Evolutionary conservation across 2,797 vertebrate genomes (phyloP).

Genomic region (Brotula barbata): DNA sequence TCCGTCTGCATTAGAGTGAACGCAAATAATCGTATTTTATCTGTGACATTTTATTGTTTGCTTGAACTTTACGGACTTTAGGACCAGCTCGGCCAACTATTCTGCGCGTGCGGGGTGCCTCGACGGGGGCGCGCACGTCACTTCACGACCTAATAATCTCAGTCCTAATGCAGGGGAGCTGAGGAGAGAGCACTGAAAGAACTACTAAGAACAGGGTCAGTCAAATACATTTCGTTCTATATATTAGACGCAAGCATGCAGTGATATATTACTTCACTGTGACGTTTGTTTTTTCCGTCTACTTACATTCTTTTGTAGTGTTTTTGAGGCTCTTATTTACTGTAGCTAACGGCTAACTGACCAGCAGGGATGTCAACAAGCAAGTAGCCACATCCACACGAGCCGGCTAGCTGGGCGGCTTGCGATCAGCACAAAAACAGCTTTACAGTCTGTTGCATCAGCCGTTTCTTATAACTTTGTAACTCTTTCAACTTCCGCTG

Average conservation of each 20-base stretch:
- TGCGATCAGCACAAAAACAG: background rate
- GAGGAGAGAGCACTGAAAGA: constrained; percentile 30
- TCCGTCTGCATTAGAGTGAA: no score
- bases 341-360: constrained; percentile 60
- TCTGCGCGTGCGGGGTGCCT: constrained; percentile 29
- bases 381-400: constrained; percentile 15
- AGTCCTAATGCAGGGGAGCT: constrained; percentile 51
- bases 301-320: background rate
- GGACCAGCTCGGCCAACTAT: constrained; percentile 40
- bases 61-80: constrained; percentile 28
- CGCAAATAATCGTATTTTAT: background rate
- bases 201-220: constrained; percentile 65
- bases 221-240: background rate
- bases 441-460: background rate
- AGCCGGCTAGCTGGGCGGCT: constrained; percentile 32
- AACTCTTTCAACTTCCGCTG: constrained; percentile 15
- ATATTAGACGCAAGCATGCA: fast-evolving
- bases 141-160: constrained; percentile 39
- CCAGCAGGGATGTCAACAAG: constrained; percentile 65
- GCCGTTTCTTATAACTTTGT: background rate
- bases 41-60: background rate
- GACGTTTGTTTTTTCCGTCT: background rate
- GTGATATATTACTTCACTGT: background rate
- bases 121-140: constrained; percentile 54
- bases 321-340: background rate